A percentile compares a stretch with the other conserved stretches of the same genome.
phyloP scores from a whole-genome alignment of 2,888 invertebrate species.

The Dioctria linearis region DNA sequence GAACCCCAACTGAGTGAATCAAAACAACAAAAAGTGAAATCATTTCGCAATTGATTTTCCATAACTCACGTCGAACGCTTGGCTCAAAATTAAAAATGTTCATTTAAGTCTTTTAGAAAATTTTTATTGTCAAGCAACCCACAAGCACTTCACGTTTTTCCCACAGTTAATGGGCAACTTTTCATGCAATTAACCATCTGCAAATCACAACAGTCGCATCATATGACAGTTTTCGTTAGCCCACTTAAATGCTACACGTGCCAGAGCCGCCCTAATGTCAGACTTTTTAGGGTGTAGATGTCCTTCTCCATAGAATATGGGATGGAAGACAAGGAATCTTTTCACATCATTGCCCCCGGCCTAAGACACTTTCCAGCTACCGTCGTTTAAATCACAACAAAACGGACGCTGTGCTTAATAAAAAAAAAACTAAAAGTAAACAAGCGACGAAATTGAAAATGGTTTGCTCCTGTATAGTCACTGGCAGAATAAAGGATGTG shows the following conservation, averaged over 20 bases:
- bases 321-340: constrained; percentile 47
- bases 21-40: too few relatives aligned
- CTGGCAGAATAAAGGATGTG: constrained; percentile 26
- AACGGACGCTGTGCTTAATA: constrained; percentile 33
- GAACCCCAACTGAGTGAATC: too few relatives aligned
- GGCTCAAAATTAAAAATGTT: not conserved
- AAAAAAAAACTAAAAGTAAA: constrained; percentile 50
- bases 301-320: not conserved
- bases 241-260: constrained; percentile 47
- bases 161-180: constrained; percentile 48
- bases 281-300: constrained; percentile 32
- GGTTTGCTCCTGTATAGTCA: constrained; percentile 11
- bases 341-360: constrained; percentile 53
- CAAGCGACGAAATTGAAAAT: constrained; percentile 56
- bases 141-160: constrained; percentile 5
- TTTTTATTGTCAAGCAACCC: constrained; percentile 28
- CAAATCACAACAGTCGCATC: constrained; percentile 57
- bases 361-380: constrained; percentile 33
- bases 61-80: too few relatives aligned
- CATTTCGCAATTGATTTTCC: too few relatives aligned
- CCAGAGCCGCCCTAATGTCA: constrained; percentile 38
- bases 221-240: constrained; percentile 44
- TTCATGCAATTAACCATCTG: constrained; percentile 55
- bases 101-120: not conserved
- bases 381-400: constrained; percentile 51